Percentiles rank a stretch among this genome's conserved stretches.
Evolutionary conservation across 2,113 vertebrate species (phyloP).

Genomic region (Tragelaphus scriptus): DNA sequence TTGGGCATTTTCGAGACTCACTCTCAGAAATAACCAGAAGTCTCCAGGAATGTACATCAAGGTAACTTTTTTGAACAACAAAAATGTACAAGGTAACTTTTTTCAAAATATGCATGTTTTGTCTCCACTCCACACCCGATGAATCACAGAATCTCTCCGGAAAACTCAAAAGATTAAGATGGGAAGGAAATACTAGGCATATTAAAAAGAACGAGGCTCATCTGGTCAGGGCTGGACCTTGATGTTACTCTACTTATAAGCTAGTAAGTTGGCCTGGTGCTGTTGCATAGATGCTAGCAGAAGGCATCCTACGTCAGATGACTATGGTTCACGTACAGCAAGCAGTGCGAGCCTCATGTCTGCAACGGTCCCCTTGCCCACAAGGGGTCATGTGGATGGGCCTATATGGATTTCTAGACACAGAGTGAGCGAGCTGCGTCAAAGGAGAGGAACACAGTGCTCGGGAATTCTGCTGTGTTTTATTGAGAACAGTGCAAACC

Average conservation of each 20-base stretch:
- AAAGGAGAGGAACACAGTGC: not conserved
- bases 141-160: not conserved
- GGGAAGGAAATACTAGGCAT: not conserved
- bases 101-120: slow-evolving; percentile 15
- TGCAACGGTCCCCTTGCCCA: not conserved
- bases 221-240: not conserved
- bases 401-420: not conserved
- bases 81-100: not conserved
- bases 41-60: not conserved
- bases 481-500: not conserved
- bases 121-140: not conserved
- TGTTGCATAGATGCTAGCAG: not conserved
- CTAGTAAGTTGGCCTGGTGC: not conserved
- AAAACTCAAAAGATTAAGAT: slow-evolving; percentile 23
- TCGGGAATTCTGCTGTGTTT: not conserved
- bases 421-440: not conserved
- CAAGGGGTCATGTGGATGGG: not conserved
- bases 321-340: not conserved
- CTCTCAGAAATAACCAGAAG: slow-evolving; percentile 9
- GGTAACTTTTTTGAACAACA: not conserved
- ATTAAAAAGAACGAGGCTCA: slow-evolving; percentile 8
- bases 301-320: not conserved
- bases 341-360: not conserved
- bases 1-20: not conserved
- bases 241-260: not conserved